Conservation (phyloP, 2,888 invertebrate genomes). For the Plagiodera versicolora region DNA sequence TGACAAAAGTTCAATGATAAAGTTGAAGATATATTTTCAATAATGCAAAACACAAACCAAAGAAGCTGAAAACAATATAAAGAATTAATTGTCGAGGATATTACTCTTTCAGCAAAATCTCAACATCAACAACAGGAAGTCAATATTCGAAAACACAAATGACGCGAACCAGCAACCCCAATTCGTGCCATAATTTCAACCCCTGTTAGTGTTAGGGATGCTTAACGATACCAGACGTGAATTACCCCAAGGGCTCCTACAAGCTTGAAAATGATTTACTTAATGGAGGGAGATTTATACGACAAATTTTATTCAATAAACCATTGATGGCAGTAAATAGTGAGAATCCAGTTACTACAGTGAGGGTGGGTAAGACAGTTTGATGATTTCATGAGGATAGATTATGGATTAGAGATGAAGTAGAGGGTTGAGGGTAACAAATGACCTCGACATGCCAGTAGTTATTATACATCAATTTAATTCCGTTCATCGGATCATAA, state of each 20-base stretch:
- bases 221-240: slow-evolving; percentile 43
- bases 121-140: not conserved
- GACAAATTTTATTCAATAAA: slow-evolving; percentile 47
- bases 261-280: slow-evolving; percentile 48
- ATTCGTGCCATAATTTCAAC: slow-evolving; percentile 42
- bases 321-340: slow-evolving; percentile 36
- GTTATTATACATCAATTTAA: no score
- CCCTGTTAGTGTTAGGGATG: slow-evolving; percentile 41
- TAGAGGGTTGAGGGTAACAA: slow-evolving; percentile 10
- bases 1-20: no score
- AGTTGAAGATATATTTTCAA: no score
- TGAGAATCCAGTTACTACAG: slow-evolving; percentile 28
- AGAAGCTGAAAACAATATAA: no score
- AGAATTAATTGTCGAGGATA: no score
- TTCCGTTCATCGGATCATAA: no score
- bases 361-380: slow-evolving; percentile 23
- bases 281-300: slow-evolving; percentile 42
- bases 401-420: slow-evolving; percentile 20
- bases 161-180: slow-evolving; percentile 33
- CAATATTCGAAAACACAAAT: slow-evolving; percentile 21
- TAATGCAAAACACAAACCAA: no score
- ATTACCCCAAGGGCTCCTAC: slow-evolving; percentile 43
- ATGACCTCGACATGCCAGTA: not conserved
- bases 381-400: slow-evolving; percentile 29
- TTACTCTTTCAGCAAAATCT: not conserved